Evolutionary conservation across 2,113 vertebrate genomes (phyloP), one percentile per base, ranked within the genome.

Genomic region (Odontesthes bonariensis): DNA sequence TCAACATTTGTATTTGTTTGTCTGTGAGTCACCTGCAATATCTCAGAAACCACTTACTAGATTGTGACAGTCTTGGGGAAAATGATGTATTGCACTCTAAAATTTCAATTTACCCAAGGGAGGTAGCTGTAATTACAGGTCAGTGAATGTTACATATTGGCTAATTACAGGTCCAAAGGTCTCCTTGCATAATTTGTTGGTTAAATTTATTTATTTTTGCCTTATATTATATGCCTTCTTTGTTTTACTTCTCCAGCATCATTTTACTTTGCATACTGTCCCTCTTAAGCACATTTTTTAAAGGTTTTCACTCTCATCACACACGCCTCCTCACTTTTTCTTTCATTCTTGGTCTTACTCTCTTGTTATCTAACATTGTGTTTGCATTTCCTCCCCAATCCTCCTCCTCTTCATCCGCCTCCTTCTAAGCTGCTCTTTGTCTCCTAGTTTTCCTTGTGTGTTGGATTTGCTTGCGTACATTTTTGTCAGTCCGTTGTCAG

Each of bases 401-500:
- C 81, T 86, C 85, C 82, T 85, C 82, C 67, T 81, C 85, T 77
- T 84, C 83, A 73, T 82, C 79, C 91, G 80, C 89, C 90, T 87
- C 78, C 83, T 90, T 72, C 86, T 89, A 83, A 88, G 85, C 87
- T 91, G 91, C 79, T 90, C 84, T 89, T 86, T 82, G 84, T 90
- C 85, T 89, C 79, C 61, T 76, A 20, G 83, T 68, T 82, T 83
- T 81, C 78, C 66, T 75, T 46, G 62, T 51, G 46, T 51, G 65
- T 65, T 64, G 78, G 79, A 33, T 87, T 67, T 65, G 84, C 68
- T 47, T 71, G 81, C 64, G 47, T 79, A 44, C 35, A 77, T 65
- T 47, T 65, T 74, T 87, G 83, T 86, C 77, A 71, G 60, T 81
- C 64, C 75, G 69, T 68, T 52, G 27, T 27, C 27, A 27, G 27